These are phyloP conservation scores for Apodemia zela DNA, from an alignment of 2,888 invertebrate species.

Conservation along the genomic window DNA sequence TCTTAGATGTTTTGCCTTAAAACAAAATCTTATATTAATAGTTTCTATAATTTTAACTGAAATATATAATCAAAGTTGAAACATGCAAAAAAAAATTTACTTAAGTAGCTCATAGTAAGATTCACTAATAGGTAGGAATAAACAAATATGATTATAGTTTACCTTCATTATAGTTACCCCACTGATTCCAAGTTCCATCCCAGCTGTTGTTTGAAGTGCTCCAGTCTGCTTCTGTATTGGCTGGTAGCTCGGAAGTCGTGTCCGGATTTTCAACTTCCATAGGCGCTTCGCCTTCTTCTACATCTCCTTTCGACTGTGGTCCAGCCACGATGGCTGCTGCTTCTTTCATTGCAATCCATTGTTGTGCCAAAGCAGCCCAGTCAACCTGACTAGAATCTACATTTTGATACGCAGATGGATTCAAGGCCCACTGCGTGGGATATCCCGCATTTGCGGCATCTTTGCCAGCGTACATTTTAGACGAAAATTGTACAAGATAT, in stretches of 20 bases:
- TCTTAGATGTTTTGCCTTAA: too few relatives aligned
- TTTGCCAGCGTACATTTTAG: slow-evolving; percentile 78
- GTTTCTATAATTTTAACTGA: too few relatives aligned
- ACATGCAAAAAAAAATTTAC: too few relatives aligned
- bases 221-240: slow-evolving; percentile 57
- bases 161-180: slow-evolving; percentile 51
- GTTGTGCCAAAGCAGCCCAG: slow-evolving; percentile 97
- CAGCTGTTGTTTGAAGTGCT: slow-evolving; percentile 59
- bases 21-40: too few relatives aligned
- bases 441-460: slow-evolving; percentile 83
- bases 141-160: neutral
- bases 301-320: slow-evolving; percentile 77
- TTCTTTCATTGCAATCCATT: slow-evolving; percentile 98
- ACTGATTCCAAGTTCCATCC: slow-evolving; percentile 68
- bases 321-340: slow-evolving; percentile 81
- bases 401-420: slow-evolving; percentile 90
- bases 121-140: neutral
- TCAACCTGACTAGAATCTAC: slow-evolving; percentile 93
- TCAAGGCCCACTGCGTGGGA: slow-evolving; percentile 89
- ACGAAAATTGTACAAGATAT: neutral
- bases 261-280: slow-evolving; percentile 92
- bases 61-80: too few relatives aligned
- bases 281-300: slow-evolving; percentile 90
- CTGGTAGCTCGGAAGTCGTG: slow-evolving; percentile 57
- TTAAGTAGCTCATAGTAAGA: too few relatives aligned